Conservation (phyloP, 2,797 vertebrate species). For the Sebastes nivosus region DNA sequence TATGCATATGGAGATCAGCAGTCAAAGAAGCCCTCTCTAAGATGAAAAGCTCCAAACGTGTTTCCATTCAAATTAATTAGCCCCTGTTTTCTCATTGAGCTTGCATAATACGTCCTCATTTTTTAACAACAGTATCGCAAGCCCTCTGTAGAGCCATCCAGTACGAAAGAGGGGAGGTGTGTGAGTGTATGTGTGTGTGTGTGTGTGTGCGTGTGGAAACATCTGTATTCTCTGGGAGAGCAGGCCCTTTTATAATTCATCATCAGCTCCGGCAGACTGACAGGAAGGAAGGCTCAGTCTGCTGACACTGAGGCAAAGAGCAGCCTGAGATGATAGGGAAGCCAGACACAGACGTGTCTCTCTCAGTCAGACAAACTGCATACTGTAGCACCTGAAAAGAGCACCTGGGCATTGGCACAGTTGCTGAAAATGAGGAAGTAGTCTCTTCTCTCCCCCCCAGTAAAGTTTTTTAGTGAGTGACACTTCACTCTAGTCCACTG, state of each 20-base stretch:
- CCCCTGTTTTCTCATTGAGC: conserved; percentile 50
- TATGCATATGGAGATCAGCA: conserved; percentile 52
- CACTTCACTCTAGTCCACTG: conserved; percentile 61
- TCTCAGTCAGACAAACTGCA: conserved; percentile 74
- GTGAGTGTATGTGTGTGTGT: not conserved
- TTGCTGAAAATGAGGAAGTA: conserved; percentile 59
- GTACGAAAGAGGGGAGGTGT: not conserved
- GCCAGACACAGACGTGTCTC: conserved; percentile 71
- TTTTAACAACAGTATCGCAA: conserved; percentile 41
- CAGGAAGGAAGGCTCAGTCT: conserved; percentile 72
- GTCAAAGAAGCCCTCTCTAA: conserved; percentile 44
- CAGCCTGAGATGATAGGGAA: conserved; percentile 67
- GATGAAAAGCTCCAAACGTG: conserved; percentile 59
- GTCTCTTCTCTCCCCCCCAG: conserved; percentile 33
- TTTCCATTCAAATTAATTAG: conserved; percentile 72
- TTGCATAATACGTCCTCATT: conserved; percentile 59
- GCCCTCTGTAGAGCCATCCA: conserved; percentile 20
- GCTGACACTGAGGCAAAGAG: conserved; percentile 75
- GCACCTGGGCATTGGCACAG: conserved; percentile 68
- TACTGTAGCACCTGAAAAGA: conserved; percentile 68
- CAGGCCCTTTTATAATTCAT: conserved; percentile 79
- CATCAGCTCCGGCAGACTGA: conserved; percentile 77
- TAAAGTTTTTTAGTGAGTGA: conserved; percentile 71
- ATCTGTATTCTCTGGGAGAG: conserved; percentile 79
- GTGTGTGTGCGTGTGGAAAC: conserved; percentile 43